Conservation (phyloP, 1,140 invertebrate species). For the Aphis gossypii region DNA sequence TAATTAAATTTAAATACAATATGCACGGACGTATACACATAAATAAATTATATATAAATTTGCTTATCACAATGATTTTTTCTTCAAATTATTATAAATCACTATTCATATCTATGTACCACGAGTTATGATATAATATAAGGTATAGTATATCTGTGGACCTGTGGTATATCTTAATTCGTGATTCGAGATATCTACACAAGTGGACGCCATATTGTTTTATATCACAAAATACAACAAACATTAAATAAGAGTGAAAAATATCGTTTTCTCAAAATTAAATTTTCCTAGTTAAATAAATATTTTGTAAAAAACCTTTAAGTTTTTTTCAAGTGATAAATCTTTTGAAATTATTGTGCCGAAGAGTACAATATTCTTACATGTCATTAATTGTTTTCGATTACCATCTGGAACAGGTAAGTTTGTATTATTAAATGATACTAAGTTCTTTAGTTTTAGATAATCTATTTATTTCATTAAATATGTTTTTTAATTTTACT, state of each 20-base stretch:
- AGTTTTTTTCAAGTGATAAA: background rate
- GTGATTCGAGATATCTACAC: background rate
- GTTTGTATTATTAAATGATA: conserved; percentile 14
- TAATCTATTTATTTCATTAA: background rate
- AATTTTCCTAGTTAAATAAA: background rate
- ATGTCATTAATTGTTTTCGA: background rate
- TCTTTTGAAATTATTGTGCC: background rate
- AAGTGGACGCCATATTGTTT: conserved; percentile 41
- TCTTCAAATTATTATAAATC: background rate
- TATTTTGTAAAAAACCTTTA: background rate
- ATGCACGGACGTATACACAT: too few species aligned
- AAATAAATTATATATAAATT: too few species aligned
- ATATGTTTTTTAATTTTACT: background rate
- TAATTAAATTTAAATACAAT: too few species aligned
- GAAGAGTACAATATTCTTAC: background rate
- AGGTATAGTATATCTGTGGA: too few species aligned
- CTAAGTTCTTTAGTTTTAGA: background rate
- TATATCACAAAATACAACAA: conserved; percentile 23
- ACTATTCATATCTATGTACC: background rate
- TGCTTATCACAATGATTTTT: background rate
- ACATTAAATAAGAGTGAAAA: conserved; percentile 3
- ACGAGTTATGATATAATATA: too few species aligned
- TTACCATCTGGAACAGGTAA: conserved; percentile 47
- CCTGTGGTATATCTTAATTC: too few species aligned
- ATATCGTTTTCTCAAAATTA: background rate